Percentiles rank a stretch among this genome's conserved stretches.
Conservation (phyloP, 1,140 invertebrate species). For the Anadara kagoshimensis region DNA sequence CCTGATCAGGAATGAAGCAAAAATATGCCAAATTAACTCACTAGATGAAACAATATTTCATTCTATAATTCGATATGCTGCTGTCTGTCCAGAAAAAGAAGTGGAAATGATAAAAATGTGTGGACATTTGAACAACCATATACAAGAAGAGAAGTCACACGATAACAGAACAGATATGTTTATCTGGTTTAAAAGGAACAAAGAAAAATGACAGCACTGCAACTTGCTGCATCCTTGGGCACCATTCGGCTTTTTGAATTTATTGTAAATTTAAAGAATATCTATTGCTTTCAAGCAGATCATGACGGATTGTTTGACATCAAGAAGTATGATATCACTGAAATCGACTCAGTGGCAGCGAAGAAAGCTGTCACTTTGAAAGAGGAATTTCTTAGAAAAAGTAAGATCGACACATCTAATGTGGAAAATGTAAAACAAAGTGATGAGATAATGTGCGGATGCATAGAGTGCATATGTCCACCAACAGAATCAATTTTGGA, state of each 20-base stretch:
- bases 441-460: too few species aligned
- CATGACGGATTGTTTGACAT: slow-evolving; percentile 56
- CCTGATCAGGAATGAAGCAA: slow-evolving; percentile 39
- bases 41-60: slow-evolving; percentile 54
- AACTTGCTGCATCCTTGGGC: too few species aligned
- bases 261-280: slow-evolving; percentile 31
- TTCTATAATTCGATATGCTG: slow-evolving; percentile 50
- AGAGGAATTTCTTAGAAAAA: not conserved
- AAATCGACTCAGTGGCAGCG: slow-evolving; percentile 47
- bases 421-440: too few species aligned
- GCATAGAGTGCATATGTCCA: too few species aligned
- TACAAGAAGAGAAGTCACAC: not conserved
- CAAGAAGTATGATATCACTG: slow-evolving; percentile 52
- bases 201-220: slow-evolving; percentile 3
- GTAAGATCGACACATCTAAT: not conserved
- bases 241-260: slow-evolving; percentile 21
- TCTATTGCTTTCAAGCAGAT: slow-evolving; percentile 49
- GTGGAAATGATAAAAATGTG: slow-evolving; percentile 41
- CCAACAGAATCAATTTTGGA: not conserved
- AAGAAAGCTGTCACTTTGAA: slow-evolving; percentile 20
- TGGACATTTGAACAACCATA: slow-evolving; percentile 28
- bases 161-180: slow-evolving; percentile 11
- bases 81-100: slow-evolving; percentile 50
- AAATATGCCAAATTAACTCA: slow-evolving; percentile 36
- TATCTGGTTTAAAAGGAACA: slow-evolving; percentile 57